phyloP scores from a whole-genome alignment of 2,888 invertebrate species.

The Melanotus villosus region DNA sequence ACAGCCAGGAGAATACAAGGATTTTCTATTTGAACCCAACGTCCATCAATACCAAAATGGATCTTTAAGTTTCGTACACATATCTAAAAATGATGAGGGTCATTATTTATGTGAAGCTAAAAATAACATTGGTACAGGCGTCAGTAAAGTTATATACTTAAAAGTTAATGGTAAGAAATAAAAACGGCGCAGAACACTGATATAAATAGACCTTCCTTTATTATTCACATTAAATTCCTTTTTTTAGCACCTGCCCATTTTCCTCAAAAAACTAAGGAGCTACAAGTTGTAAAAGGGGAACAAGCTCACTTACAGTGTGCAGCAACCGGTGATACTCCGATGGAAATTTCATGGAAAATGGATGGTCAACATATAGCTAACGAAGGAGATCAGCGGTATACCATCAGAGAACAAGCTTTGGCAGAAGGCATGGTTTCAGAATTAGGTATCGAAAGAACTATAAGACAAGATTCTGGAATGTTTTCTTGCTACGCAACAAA shows the following conservation, averaged over 20 bases:
- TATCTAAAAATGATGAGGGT: constrained; percentile 90
- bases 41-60: constrained; percentile 86
- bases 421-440: constrained; percentile 89
- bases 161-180: constrained; percentile 86
- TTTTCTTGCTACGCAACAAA: constrained; percentile 92
- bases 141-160: constrained; percentile 92
- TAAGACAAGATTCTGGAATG: constrained; percentile 90
- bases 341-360: constrained; percentile 88
- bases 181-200: background rate
- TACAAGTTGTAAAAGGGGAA: constrained; percentile 86
- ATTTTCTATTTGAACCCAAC: constrained; percentile 85
- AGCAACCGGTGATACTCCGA: constrained; percentile 89
- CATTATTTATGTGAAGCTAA: constrained; percentile 95
- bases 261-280: constrained; percentile 85
- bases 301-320: constrained; percentile 89
- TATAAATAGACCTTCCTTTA: background rate
- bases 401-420: constrained; percentile 82
- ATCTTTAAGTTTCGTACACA: constrained; percentile 85
- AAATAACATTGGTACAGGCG: constrained; percentile 91
- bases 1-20: constrained; percentile 85
- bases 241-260: constrained; percentile 86
- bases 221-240: too few relatives aligned
- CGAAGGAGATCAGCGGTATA: constrained; percentile 82
- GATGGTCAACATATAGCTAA: constrained; percentile 83
- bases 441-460: constrained; percentile 86